phyloP scores from a whole-genome alignment of 2,888 invertebrate genomes.

The Drosophila fulvimacula region DNA sequence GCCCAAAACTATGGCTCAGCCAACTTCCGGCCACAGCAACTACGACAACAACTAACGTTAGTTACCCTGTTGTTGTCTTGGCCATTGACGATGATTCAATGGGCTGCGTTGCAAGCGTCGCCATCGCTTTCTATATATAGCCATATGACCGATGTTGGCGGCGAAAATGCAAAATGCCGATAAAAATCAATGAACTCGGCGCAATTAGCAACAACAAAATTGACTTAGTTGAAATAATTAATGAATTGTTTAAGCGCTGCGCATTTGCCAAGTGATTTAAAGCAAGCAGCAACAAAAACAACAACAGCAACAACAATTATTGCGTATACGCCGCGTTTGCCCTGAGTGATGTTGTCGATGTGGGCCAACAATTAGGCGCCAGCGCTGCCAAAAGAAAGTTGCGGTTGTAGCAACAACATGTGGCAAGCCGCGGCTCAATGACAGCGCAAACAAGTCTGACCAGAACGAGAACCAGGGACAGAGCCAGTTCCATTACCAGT shows the following conservation, averaged over 20 bases:
- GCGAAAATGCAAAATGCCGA: slow-evolving; percentile 58
- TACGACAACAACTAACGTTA: slow-evolving; percentile 18
- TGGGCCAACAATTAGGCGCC: slow-evolving; percentile 44
- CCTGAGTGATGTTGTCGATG: slow-evolving; percentile 1
- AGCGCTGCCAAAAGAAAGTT: slow-evolving; percentile 62
- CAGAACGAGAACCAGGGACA: slow-evolving; percentile 34
- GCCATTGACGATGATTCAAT: slow-evolving; percentile 61
- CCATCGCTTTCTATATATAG: slow-evolving; percentile 68
- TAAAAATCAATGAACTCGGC: slow-evolving; percentile 72
- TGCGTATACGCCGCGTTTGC: slow-evolving; percentile 63
- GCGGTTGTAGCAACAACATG: slow-evolving; percentile 23
- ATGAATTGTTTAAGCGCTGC: slow-evolving; percentile 23
- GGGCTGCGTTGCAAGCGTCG: slow-evolving; percentile 16
- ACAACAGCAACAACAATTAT: slow-evolving; percentile 25
- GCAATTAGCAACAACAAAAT: slow-evolving; percentile 29
- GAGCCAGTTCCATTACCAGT: background rate
- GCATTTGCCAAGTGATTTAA: slow-evolving; percentile 27
- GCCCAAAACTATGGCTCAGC: slow-evolving; percentile 50
- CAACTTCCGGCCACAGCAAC: slow-evolving; percentile 58
- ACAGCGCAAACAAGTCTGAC: slow-evolving; percentile 53
- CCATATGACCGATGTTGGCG: slow-evolving; percentile 57
- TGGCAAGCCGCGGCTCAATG: slow-evolving; percentile 6
- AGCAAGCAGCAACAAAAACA: background rate
- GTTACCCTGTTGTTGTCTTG: slow-evolving; percentile 16
- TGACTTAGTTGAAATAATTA: slow-evolving; percentile 17